Evolutionary conservation across 2,888 invertebrate species (phyloP), one percentile per base, ranked within the genome.

Genomic region (Chymomyza procnemis): DNA sequence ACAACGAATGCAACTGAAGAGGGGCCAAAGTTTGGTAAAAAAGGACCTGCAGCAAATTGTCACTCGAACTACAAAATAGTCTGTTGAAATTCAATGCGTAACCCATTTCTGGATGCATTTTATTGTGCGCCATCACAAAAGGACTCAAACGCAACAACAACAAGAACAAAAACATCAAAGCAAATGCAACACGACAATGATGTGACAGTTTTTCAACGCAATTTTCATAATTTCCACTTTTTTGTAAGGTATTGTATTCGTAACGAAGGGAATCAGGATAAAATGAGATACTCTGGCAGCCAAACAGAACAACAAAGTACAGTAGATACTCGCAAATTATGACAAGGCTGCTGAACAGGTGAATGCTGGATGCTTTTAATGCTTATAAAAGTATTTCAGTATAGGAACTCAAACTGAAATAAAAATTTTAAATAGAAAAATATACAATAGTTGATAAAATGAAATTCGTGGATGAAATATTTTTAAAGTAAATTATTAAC

Each of bases 201-300:
- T 84, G 84, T 85, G 84, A 84, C 84, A 85, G 77, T 87, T 87
- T 84, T 76, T 57, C 76, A 76, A 71, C 69, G 69, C 62, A 79
- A 76, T 79, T 79, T 79, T 77, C 77, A 77, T 73, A 69, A 75
- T 75, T 75, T 56, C 66, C 55, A 2, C 3, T 14, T 0, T 69
- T 75, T 69, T 75, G 4, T 26, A 6, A 6, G 6, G 26, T 77
- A 34, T 41, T 67, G 66, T 54, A 21, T 21, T 21, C 19, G 26
- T 58, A 48, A 30, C 48, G 19, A 12, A 55, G 6, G 8, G 55
- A 8, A 26, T 1, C 4, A 14, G 21, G 48, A n/a, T 48, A 50
- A 56, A 56, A 52, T 14, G 9, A 54, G 22, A 54, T 30, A 60
- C 34, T 60, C 34, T 12, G 6, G 34, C 54, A 19, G 26, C 12